phyloP scores from a whole-genome alignment of 2,113 vertebrate genomes.

The Orcinus orca region DNA sequence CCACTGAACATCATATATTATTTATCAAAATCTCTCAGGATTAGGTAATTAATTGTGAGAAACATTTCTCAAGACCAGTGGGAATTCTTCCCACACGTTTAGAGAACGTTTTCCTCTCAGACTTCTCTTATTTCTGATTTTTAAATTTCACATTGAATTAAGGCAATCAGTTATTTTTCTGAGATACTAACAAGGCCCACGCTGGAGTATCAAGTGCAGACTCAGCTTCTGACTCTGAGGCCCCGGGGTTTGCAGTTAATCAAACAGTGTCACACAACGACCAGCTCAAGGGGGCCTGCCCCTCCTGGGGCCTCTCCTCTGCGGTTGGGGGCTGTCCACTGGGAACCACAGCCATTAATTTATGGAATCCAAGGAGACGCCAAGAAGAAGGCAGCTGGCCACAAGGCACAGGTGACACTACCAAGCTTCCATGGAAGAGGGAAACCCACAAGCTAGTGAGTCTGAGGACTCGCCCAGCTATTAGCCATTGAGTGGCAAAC shows the following conservation, averaged over 20 bases:
- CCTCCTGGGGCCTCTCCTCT: neutral
- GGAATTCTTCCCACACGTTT: neutral
- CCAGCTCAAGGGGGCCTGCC: neutral
- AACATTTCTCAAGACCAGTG: neutral
- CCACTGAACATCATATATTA: neutral
- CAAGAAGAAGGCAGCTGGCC: neutral
- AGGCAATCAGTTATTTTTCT: neutral
- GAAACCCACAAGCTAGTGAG: neutral
- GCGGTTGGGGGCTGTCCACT: neutral
- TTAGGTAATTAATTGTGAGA: neutral
- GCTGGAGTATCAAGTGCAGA: neutral
- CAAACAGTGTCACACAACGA: accelerated
- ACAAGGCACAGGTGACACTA: neutral
- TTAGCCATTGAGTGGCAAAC: accelerated
- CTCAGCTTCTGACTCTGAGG: too few species aligned
- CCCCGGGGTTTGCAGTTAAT: neutral
- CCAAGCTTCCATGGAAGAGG: neutral
- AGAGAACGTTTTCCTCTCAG: neutral
- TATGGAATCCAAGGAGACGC: neutral
- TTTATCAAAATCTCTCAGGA: neutral
- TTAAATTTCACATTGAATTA: neutral
- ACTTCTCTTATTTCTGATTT: neutral
- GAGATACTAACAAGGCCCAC: neutral
- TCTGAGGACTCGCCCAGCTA: accelerated
- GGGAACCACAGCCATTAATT: neutral